Evolutionary conservation across 2,888 invertebrate species (phyloP).

Genomic region (Hydrotaea cyrtoneurina): DNA sequence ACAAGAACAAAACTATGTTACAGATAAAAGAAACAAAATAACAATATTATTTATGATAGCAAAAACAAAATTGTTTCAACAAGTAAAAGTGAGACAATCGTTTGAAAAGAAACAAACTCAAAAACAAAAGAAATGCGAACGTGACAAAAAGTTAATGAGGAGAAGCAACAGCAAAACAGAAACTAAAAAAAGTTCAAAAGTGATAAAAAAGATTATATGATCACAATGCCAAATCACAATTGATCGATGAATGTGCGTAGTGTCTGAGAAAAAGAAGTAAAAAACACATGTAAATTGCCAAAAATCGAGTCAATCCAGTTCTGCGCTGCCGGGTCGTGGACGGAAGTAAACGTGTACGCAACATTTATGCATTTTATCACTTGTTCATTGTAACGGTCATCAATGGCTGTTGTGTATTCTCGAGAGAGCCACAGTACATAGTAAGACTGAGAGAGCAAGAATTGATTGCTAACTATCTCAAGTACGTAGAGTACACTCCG

Average conservation of each 20-base stretch:
- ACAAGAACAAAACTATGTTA: constrained; percentile 11
- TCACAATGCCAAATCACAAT: background rate
- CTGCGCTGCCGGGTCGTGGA: background rate
- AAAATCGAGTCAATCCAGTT: background rate
- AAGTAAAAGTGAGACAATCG: background rate
- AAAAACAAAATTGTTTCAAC: constrained; percentile 11
- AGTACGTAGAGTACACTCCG: background rate
- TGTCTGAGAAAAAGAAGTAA: background rate
- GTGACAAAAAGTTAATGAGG: constrained; percentile 19
- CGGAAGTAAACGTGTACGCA: background rate
- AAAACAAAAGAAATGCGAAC: constrained; percentile 37
- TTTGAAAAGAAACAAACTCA: background rate
- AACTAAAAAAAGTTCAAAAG: background rate
- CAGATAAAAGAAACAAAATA: background rate
- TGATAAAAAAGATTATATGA: background rate
- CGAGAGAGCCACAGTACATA: background rate
- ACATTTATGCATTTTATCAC: background rate
- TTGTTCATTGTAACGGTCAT: constrained; percentile 15
- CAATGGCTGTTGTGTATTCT: background rate
- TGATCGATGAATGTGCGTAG: background rate
- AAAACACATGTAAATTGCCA: background rate
- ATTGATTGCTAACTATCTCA: constrained; percentile 21
- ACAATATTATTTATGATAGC: background rate
- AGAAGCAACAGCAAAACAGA: constrained; percentile 36
- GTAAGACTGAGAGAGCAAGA: background rate